Conservation (phyloP, 2,888 invertebrate species). For the Thereva nobilitata region DNA sequence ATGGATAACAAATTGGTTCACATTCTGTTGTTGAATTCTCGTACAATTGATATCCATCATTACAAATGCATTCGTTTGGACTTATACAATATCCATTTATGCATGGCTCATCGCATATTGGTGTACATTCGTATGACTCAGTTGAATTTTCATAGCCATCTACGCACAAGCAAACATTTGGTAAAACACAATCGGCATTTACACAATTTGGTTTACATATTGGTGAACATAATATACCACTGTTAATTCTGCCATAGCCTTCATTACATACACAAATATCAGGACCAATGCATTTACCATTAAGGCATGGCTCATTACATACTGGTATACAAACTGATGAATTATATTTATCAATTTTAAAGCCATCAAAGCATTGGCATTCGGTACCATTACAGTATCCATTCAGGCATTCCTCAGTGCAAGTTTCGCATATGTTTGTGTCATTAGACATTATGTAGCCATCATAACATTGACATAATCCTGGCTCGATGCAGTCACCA, state of each 20-base stretch:
- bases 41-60: conserved; percentile 49
- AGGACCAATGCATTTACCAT: conserved; percentile 7
- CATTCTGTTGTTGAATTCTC: neutral
- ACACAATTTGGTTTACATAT: conserved; percentile 53
- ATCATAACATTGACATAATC: conserved; percentile 52
- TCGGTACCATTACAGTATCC: no score
- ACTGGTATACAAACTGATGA: neutral
- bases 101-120: conserved; percentile 49
- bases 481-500: conserved; percentile 44
- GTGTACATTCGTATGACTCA: conserved; percentile 44
- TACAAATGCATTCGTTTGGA: conserved; percentile 56
- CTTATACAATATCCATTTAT: conserved; percentile 54
- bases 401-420: no score
- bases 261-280: conserved; percentile 22
- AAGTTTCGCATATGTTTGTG: no score
- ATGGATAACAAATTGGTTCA: conserved; percentile 17
- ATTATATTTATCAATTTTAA: no score
- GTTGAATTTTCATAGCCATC: conserved; percentile 51
- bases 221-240: conserved; percentile 49
- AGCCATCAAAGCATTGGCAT: no score
- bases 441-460: conserved; percentile 44
- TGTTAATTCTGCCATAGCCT: neutral
- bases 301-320: conserved; percentile 11
- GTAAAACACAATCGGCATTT: conserved; percentile 61
- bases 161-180: conserved; percentile 64